Conservation (phyloP, 2,888 invertebrate species). For the Polia nebulosa region DNA sequence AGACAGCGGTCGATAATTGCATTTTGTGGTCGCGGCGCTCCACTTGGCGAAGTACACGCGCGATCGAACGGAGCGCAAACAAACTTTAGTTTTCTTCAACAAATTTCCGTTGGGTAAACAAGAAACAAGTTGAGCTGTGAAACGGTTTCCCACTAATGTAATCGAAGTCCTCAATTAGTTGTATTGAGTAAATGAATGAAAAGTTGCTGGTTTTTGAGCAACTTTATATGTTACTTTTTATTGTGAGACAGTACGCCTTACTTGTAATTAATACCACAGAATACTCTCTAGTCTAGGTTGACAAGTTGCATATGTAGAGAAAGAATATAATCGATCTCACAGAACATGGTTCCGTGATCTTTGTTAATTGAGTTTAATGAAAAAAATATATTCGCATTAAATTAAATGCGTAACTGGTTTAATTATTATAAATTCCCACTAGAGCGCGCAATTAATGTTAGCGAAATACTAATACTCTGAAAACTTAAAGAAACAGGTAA, state of each 20-base stretch:
- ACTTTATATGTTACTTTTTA: constrained; percentile 5
- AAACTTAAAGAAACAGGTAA: too few relatives aligned
- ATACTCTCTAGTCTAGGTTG: not conserved
- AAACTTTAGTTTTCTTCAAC: constrained; percentile 85
- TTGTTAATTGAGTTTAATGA: constrained; percentile 24
- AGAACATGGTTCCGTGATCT: not conserved
- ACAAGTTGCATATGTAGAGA: not conserved
- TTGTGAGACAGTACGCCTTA: not conserved
- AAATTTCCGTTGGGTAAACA: constrained; percentile 81
- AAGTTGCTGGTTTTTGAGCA: constrained; percentile 7
- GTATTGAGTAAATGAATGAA: constrained; percentile 41
- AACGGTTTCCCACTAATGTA: constrained; percentile 56
- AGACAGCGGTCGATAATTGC: constrained; percentile 89
- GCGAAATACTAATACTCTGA: not conserved
- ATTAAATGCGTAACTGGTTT: constrained; percentile 1
- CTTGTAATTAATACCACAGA: not conserved
- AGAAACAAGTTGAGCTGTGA: constrained; percentile 52
- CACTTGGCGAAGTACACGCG: constrained; percentile 82
- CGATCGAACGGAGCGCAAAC: constrained; percentile 87
- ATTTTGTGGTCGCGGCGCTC: constrained; percentile 88
- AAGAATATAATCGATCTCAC: constrained; percentile 5
- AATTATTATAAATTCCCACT: constrained; percentile 1
- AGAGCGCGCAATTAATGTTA: not conserved
- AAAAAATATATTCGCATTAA: constrained; percentile 7
- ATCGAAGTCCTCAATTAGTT: constrained; percentile 56